A percentile compares a stretch with the other conserved stretches of the same genome.
Conservation (phyloP, 2,113 vertebrate genomes). For the Platysternon megacephalum region DNA sequence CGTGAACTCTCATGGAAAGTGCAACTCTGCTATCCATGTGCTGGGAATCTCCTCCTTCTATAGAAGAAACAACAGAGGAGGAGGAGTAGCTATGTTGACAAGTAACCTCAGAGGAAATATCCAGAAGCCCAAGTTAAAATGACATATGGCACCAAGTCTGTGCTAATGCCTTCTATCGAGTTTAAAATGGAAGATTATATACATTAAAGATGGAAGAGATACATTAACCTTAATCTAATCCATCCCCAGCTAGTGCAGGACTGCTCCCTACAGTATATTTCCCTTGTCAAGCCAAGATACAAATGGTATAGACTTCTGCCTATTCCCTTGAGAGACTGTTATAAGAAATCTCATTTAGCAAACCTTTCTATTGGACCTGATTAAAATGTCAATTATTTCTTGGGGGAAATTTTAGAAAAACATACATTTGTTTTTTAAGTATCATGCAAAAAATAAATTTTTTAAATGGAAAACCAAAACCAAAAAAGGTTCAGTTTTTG, state of each 20-base stretch:
- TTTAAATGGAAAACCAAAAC: not conserved
- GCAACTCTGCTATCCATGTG: fast-evolving
- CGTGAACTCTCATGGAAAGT: not conserved
- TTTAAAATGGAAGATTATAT: not conserved
- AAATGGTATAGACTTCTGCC: not conserved
- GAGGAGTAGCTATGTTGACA: not conserved
- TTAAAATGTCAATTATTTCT: not conserved
- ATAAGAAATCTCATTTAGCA: not conserved
- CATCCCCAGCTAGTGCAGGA: not conserved
- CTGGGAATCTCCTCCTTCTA: not conserved
- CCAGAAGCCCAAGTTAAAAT: not conserved
- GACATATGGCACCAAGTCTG: fast-evolving
- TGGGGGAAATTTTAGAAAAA: not conserved
- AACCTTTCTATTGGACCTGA: not conserved
- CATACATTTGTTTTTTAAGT: not conserved
- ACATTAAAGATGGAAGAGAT: not conserved
- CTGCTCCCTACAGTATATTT: not conserved
- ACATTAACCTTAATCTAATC: not conserved
- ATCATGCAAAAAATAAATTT: not conserved
- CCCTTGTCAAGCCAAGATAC: not conserved
- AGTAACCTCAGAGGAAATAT: not conserved
- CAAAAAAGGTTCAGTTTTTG: not conserved
- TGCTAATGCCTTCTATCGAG: fast-evolving
- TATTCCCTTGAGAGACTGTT: not conserved
- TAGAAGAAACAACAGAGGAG: fast-evolving